Evolutionary conservation across 2,888 invertebrate genomes (phyloP), one percentile per base, ranked within the genome.

Genomic region (Trichacis sp.): DNA sequence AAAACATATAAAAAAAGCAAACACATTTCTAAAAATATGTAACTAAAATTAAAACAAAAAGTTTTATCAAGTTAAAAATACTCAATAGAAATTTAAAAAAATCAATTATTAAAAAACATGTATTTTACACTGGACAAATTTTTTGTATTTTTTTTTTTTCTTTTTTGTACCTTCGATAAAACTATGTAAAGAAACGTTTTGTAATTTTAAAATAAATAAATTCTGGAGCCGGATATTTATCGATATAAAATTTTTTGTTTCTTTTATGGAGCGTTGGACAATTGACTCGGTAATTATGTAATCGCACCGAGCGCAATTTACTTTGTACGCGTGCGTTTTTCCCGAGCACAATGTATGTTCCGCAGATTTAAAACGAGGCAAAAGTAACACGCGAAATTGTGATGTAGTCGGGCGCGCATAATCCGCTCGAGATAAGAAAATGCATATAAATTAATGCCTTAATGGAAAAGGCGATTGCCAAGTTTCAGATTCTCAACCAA

Each of bases 301-400:
- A 33, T 33, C 9, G 33, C 9, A 9, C 33, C 33, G 33, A n/a
- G 33, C 33, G 33, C n/a, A 33, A 33, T 33, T 33, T 33, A 33
- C 33, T 33, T 33, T n/a, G 33, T 9, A 33, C 33, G n/a, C 33
- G n/a, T 33, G 3, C 24, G 8, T n/a, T n/a, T 33, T 33, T 33
- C n/a, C 8, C 33, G 11, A n/a, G n/a, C 33, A 33, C 33, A 33
- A 33, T 33, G n/a, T 33, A 33, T 8, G 24, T 24, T 33, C 33
- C 33, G 33, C 33, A n/a, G 33, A 33, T 33, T 33, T 11, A 6
- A 6, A 33, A 33, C 33, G 33, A 33, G 33, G 33, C 9, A 33
- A 33, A 33, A 33, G 33, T 33, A 33, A 33, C 33, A 33, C n/a
- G 33, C 33, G 33, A 33, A 33, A 33, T 33, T 33, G 33, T 33